Evolutionary conservation across 2,888 invertebrate species (phyloP).

Genomic region (Falcaria lacertinaria): DNA sequence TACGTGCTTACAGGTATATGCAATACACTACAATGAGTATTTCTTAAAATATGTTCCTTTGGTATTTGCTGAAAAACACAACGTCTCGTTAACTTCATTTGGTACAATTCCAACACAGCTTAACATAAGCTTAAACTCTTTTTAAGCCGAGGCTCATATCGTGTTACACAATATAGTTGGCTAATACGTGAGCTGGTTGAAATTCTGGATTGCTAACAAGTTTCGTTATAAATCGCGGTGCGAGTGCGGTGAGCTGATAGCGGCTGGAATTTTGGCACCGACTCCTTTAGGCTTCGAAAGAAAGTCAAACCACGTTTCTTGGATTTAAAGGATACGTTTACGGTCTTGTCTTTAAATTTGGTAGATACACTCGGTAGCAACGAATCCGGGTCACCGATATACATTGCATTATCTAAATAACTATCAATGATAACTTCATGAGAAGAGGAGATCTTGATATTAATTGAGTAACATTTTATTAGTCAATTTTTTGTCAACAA

Average conservation of each 20-base stretch:
- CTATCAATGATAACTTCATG: too few species aligned
- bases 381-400: too few species aligned
- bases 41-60: too few species aligned
- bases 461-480: too few species aligned
- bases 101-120: neutral
- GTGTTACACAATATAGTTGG: conserved; percentile 14
- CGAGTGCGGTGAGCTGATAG: conserved; percentile 20
- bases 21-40: too few species aligned
- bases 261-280: conserved; percentile 36
- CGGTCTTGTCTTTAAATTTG: neutral
- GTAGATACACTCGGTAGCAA: too few species aligned
- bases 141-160: conserved; percentile 17
- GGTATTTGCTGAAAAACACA: too few species aligned
- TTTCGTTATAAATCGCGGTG: conserved; percentile 46
- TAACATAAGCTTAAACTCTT: conserved; percentile 1
- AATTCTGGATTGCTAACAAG: conserved; percentile 46
- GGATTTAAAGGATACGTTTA: neutral
- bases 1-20: too few species aligned
- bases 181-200: conserved; percentile 27
- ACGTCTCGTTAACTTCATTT: neutral
- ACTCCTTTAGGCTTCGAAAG: conserved; percentile 5
- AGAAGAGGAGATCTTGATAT: too few species aligned
- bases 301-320: conserved; percentile 2
- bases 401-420: too few species aligned
- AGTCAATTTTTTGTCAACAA: too few species aligned